These are phyloP conservation scores for Rotaria macrura DNA, from an alignment of 2,888 invertebrate species.

Conservation along the genomic window DNA sequence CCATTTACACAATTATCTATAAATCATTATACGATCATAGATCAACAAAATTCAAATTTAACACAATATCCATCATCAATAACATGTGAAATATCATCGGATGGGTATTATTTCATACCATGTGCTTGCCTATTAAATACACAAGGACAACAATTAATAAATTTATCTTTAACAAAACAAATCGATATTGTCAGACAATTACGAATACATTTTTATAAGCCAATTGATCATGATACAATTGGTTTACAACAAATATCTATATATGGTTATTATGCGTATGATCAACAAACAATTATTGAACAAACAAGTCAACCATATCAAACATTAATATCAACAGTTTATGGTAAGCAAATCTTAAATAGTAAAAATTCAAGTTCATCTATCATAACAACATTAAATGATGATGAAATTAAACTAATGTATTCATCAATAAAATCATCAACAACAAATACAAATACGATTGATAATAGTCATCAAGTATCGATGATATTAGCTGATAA, in stretches of 20 bases:
- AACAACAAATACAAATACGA: background rate
- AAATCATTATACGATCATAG: background rate
- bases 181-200: constrained; percentile 7
- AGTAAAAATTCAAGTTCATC: background rate
- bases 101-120: constrained; percentile 11
- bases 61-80: constrained; percentile 6
- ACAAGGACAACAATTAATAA: background rate
- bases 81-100: background rate
- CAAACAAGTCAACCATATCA: background rate
- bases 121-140: background rate
- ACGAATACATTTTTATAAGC: background rate
- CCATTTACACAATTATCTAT: constrained; percentile 59
- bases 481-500: background rate
- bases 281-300: background rate
- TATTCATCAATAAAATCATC: background rate
- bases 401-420: background rate
- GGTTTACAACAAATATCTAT: constrained; percentile 12
- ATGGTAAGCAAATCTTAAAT: background rate
- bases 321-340: constrained; percentile 15
- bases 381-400: background rate
- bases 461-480: constrained; percentile 6
- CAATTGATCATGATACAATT: constrained; percentile 9
- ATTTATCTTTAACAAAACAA: background rate
- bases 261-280: constrained; percentile 2
- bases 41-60: background rate